These are phyloP conservation scores for Mellivora capensis DNA, from an alignment of 2,113 vertebrate species.

Conservation along the genomic window DNA sequence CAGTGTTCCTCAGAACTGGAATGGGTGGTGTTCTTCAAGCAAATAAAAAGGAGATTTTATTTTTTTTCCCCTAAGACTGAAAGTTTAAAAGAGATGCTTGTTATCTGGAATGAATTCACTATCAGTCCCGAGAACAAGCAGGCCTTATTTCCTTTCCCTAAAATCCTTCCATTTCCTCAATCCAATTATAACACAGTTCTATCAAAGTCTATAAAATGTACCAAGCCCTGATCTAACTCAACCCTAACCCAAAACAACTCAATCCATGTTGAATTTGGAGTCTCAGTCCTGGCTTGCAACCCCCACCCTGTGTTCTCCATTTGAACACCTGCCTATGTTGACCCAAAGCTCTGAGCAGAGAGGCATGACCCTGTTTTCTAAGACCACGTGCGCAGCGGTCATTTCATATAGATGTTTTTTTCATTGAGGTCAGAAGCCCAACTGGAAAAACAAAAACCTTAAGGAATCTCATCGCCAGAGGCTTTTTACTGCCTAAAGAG, in stretches of 20 bases:
- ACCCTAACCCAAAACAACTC: not conserved
- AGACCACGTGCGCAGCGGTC: not conserved
- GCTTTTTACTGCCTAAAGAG: not conserved
- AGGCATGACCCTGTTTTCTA: not conserved
- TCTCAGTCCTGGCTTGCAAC: no score
- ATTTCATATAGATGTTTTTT: not conserved
- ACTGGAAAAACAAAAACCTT: not conserved
- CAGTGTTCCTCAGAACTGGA: not conserved
- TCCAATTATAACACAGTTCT: not conserved
- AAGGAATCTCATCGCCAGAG: not conserved
- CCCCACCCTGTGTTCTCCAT: not conserved
- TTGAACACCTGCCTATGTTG: not conserved
- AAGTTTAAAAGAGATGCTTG: not conserved
- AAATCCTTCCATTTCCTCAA: not conserved
- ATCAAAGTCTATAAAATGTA: not conserved
- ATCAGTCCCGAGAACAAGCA: not conserved
- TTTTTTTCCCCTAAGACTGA: not conserved
- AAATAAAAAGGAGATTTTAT: conserved; percentile 10
- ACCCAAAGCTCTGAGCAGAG: not conserved
- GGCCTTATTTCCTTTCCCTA: not conserved
- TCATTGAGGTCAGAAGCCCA: not conserved
- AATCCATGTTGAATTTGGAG: not conserved
- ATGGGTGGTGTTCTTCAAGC: not conserved
- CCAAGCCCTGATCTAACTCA: not conserved
- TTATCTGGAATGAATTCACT: not conserved